phyloP scores from a whole-genome alignment of 1,140 invertebrate species.

The Anthonomus grandis region DNA sequence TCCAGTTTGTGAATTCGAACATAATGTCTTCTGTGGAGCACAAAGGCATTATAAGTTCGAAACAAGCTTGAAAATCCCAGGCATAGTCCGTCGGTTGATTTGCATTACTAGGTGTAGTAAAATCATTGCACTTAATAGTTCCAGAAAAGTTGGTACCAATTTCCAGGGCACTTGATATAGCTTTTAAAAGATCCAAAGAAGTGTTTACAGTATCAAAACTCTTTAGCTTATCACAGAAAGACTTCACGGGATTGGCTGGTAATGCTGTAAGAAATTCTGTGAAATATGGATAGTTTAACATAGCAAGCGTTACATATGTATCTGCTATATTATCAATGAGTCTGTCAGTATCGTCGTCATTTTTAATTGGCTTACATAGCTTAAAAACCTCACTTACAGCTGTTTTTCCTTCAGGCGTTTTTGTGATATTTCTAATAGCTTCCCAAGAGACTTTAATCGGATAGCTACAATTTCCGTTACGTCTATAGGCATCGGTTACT shows the following conservation, averaged over 20 bases:
- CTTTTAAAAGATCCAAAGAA: conserved; percentile 55
- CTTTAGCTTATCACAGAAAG: conserved; percentile 53
- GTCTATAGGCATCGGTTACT: conserved; percentile 71
- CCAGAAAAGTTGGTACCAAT: conserved; percentile 85
- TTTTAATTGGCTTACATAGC: conserved; percentile 67
- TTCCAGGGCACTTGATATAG: conserved; percentile 66
- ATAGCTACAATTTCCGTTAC: conserved; percentile 65
- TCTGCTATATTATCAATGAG: conserved; percentile 62
- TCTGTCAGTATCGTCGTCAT: conserved; percentile 51
- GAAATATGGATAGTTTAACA: conserved; percentile 91
- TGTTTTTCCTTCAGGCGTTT: conserved; percentile 34
- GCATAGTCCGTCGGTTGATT: conserved; percentile 60
- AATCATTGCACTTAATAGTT: conserved; percentile 61
- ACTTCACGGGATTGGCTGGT: conserved; percentile 77
- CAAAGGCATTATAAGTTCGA: conserved; percentile 94
- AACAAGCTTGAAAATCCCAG: conserved; percentile 82
- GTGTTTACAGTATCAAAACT: conserved; percentile 36
- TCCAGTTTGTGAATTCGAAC: conserved; percentile 76
- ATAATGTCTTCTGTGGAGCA: conserved; percentile 82
- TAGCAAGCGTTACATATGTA: conserved; percentile 77
- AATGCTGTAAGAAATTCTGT: conserved; percentile 76
- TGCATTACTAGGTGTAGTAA: conserved; percentile 49
- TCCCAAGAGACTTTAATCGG: conserved; percentile 79
- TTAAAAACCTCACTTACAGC: conserved; percentile 71
- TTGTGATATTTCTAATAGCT: conserved; percentile 51